Evolutionary conservation across 2,797 vertebrate species (phyloP).

Genomic region (Simalia tracyae): DNA sequence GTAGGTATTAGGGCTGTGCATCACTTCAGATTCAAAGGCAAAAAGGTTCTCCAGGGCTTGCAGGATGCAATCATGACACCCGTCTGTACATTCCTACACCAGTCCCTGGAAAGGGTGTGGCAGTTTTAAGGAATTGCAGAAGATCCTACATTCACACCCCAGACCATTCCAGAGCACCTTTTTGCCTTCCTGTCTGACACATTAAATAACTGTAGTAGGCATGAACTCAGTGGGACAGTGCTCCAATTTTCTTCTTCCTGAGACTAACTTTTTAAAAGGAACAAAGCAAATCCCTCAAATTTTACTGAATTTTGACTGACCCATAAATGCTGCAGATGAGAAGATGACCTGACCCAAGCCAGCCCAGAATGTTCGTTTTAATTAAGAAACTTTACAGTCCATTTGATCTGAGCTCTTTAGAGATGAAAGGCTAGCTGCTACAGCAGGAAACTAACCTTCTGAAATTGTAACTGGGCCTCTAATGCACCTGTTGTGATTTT

Average conservation of each 20-base stretch:
- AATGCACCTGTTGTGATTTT: slow-evolving; percentile 75
- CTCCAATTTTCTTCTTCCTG: neutral
- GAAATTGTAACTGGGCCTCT: slow-evolving; percentile 52
- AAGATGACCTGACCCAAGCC: slow-evolving; percentile 49
- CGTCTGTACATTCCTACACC: neutral
- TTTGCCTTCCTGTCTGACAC: neutral
- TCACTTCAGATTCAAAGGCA: neutral
- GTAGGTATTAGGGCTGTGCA: neutral
- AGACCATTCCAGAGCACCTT: neutral
- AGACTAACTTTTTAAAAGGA: neutral
- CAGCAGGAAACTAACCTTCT: slow-evolving; percentile 58
- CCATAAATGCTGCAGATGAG: slow-evolving; percentile 52
- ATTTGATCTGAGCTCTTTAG: slow-evolving; percentile 65
- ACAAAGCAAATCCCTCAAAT: neutral
- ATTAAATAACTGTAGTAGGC: neutral
- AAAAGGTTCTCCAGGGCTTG: neutral
- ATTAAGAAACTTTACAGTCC: slow-evolving; percentile 69
- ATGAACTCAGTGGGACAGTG: neutral
- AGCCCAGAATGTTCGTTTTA: slow-evolving; percentile 65
- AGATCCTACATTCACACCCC: neutral
- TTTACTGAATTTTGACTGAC: slow-evolving; percentile 54
- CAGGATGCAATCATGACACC: neutral
- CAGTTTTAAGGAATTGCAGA: neutral
- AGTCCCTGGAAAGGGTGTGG: neutral
- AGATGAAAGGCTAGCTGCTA: slow-evolving; percentile 66